A percentile compares a stretch with the other conserved stretches of the same genome.
These are phyloP conservation scores for Rallus limicola DNA, from an alignment of 2,113 vertebrate species.

Conservation along the genomic window DNA sequence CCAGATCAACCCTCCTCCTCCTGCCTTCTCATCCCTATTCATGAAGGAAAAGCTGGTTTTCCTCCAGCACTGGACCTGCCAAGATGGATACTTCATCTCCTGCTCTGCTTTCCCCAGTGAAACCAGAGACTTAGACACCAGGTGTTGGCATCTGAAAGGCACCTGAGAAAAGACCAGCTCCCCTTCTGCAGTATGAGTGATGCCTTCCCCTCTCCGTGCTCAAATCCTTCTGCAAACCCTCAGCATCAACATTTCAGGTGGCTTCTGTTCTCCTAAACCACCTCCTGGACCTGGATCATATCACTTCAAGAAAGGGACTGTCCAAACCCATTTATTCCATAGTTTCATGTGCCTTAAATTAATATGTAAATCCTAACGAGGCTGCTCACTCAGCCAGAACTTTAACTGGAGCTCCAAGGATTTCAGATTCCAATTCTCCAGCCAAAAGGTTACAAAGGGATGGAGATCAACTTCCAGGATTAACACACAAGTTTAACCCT, in stretches of 20 bases:
- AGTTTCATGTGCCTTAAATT: not conserved
- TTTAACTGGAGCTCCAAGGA: not conserved
- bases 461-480: not conserved
- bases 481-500: not conserved
- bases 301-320: not conserved
- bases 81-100: not conserved
- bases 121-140: not conserved
- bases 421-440: not conserved
- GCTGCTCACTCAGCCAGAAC: not conserved
- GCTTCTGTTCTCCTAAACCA: not conserved
- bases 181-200: accelerated
- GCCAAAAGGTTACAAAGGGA: not conserved
- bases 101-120: not conserved
- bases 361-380: not conserved
- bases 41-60: not conserved
- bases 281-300: not conserved
- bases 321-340: not conserved
- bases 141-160: not conserved
- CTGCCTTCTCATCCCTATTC: not conserved
- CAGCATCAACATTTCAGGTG: not conserved
- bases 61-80: not conserved
- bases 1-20: not conserved
- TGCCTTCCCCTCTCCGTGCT: not conserved
- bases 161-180: not conserved
- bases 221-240: not conserved